Evolutionary conservation across 2,113 vertebrate species (phyloP), one percentile per base, ranked within the genome.

Genomic region (Tamias sibiricus): DNA sequence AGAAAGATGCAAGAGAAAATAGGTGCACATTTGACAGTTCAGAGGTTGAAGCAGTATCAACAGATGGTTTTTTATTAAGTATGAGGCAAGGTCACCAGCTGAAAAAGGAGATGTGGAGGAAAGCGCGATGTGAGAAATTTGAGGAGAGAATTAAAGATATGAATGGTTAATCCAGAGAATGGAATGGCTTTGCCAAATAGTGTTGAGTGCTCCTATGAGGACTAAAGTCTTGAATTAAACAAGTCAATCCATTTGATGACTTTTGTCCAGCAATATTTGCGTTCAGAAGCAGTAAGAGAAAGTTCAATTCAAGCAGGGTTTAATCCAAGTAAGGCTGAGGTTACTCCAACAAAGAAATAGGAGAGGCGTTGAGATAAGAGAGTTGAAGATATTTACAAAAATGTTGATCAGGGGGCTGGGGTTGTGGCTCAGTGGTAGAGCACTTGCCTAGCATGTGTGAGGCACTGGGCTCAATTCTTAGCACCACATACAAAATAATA

Each of bases 321-420:
- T 30, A 72, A 44, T 79, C 64, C 24, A 79, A 90, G 28, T 82
- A 87, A 37, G 24, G 30, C 7, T 72, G 44, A 92, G 47, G 30
- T 94, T 66, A 52, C 40, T 90, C 24, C 68, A 86, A 94, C 28
- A 5, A 79, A 96, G n/a, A 62, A 75, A 91, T 13, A 87, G 87
- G 19, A 81, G 14, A 96, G 64, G 30, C n/a, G 72, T 8, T 92
- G 8, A 44, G 35, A 10, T 69, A 42, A 93, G 17, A 91, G 28
- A 79, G 11, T 44, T 93, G 62, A 96, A 95, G 52, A 87, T 47
- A 72, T 83, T 66, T 59, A 35, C 87, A 74, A 68, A 77, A 87
- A 28, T 1, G 72, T 52, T 47, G 35, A 83, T 74, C 3, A 37
- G 47, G 47, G 47, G 12, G 47, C 47, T 49, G 47, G 47, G 47